Conservation (phyloP, 2,113 vertebrate genomes). For the Pogonocichla stellata region DNA sequence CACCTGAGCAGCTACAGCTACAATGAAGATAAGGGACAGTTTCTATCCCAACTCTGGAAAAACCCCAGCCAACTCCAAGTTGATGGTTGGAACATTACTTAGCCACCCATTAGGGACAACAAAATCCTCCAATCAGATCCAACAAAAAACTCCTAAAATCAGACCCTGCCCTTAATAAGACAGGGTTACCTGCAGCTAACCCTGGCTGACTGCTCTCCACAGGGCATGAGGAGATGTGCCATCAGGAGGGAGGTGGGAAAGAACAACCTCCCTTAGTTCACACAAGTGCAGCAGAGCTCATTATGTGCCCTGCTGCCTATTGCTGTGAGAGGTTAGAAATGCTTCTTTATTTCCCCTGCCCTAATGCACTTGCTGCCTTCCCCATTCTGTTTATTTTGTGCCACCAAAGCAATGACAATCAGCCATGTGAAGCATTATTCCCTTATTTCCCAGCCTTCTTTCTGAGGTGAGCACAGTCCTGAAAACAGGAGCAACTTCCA, state of each 20-base stretch:
- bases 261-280: slow-evolving; percentile 8
- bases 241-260: slow-evolving; percentile 12
- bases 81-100: not conserved
- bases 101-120: not conserved
- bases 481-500: slow-evolving; percentile 9
- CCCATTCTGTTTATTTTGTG: slow-evolving; percentile 53
- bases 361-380: slow-evolving; percentile 39
- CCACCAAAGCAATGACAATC: slow-evolving; percentile 15
- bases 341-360: slow-evolving; percentile 33
- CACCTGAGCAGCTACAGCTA: not conserved
- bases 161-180: not conserved
- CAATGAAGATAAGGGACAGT: not conserved
- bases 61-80: not conserved
- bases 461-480: slow-evolving; percentile 15
- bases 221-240: not conserved
- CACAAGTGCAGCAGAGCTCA: slow-evolving; percentile 30
- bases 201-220: slow-evolving; percentile 5
- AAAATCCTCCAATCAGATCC: not conserved
- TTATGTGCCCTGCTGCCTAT: slow-evolving; percentile 39
- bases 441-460: slow-evolving; percentile 19
- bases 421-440: not conserved
- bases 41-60: not conserved
- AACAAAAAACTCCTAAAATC: not conserved
- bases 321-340: slow-evolving; percentile 27
- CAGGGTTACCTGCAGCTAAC: slow-evolving; percentile 8